Conservation (phyloP, 2,113 vertebrate genomes). For the Dunckerocampus dactyliophorus region DNA sequence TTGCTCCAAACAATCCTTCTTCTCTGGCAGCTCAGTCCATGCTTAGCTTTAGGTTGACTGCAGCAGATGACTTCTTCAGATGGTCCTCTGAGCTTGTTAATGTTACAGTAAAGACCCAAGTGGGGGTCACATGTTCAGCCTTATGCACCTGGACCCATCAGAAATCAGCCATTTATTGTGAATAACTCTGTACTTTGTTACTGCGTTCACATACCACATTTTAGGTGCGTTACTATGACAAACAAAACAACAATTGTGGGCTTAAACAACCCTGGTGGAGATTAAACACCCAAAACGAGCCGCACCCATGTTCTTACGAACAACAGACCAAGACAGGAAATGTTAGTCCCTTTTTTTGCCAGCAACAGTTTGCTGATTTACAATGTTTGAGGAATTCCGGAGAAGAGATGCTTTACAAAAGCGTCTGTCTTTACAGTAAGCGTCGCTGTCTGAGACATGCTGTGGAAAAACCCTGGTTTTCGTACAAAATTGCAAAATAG, state of each 20-base stretch:
- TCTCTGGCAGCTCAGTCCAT: conserved; percentile 18
- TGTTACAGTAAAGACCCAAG: conserved; percentile 24
- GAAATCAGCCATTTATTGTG: not conserved
- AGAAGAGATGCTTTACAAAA: conserved; percentile 36
- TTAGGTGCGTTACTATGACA: not conserved
- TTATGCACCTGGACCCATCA: conserved; percentile 7
- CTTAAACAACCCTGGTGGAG: too few relatives aligned
- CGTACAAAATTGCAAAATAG: too few relatives aligned
- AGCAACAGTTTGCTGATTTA: conserved; percentile 44
- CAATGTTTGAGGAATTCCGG: conserved; percentile 44
- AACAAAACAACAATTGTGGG: not conserved
- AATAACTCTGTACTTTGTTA: not conserved
- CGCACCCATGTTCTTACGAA: conserved; percentile 18
- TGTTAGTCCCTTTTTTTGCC: conserved; percentile 26
- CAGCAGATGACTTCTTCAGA: conserved; percentile 42
- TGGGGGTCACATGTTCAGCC: not conserved
- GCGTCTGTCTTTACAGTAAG: conserved; percentile 22
- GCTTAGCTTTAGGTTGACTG: conserved; percentile 32
- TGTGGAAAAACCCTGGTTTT: not conserved
- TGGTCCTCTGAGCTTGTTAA: conserved; percentile 21
- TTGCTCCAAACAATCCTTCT: not conserved
- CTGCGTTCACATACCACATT: not conserved
- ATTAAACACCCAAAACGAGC: not conserved
- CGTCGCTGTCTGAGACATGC: conserved; percentile 20
- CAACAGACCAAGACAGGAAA: conserved; percentile 28